These are phyloP conservation scores for Trichogramma dendrolimi DNA, from an alignment of 2,888 invertebrate genomes.

Conservation along the genomic window DNA sequence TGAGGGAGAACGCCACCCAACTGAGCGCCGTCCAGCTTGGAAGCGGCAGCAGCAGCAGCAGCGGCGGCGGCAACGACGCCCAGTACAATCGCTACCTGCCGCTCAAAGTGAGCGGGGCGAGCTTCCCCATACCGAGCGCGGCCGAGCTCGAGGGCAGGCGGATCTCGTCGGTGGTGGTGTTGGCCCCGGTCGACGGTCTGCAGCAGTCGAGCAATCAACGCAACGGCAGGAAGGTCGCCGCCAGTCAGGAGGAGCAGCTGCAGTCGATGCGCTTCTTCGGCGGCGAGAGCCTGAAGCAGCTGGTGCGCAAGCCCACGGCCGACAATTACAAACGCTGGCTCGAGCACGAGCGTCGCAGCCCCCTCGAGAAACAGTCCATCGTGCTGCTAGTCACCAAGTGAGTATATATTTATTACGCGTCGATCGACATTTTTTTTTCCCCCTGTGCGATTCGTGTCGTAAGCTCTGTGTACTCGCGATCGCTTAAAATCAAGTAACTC, in stretches of 20 bases:
- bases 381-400: slow-evolving; percentile 78
- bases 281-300: slow-evolving; percentile 70
- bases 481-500: too few relatives aligned
- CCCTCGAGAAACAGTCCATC: slow-evolving; percentile 74
- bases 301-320: slow-evolving; percentile 69
- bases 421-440: not conserved
- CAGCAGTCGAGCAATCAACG: slow-evolving; percentile 47
- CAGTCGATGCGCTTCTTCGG: slow-evolving; percentile 71
- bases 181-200: slow-evolving; percentile 77
- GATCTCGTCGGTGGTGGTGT: slow-evolving; percentile 79
- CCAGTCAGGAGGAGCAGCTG: slow-evolving; percentile 54
- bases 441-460: not conserved
- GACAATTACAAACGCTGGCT: slow-evolving; percentile 80
- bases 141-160: slow-evolving; percentile 70
- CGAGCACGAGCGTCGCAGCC: slow-evolving; percentile 70
- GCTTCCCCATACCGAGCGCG: slow-evolving; percentile 78
- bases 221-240: slow-evolving; percentile 54
- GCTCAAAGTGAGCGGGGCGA: slow-evolving; percentile 77
- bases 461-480: not conserved
- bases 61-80: slow-evolving; percentile 53
- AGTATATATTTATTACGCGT: slow-evolving; percentile 46
- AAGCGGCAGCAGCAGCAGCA: slow-evolving; percentile 5
- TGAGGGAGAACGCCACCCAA: slow-evolving; percentile 68
- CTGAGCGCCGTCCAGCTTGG: slow-evolving; percentile 71
- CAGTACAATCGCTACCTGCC: slow-evolving; percentile 81